Evolutionary conservation across 2,113 vertebrate species (phyloP).

Genomic region (Vidua chalybeata): DNA sequence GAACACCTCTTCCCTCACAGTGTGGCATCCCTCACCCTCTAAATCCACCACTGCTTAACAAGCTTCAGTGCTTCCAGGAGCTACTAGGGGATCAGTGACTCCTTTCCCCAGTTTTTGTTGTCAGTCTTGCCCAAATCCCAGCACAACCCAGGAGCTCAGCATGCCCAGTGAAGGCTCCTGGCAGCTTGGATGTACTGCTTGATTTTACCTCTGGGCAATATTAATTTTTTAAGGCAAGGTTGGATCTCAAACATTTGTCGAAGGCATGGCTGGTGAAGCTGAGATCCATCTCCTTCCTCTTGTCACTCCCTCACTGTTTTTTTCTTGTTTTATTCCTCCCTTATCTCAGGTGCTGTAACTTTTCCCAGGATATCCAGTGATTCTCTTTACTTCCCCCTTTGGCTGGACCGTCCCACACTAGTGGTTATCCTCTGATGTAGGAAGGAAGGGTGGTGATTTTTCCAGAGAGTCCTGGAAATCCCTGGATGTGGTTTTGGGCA

Average conservation of each 20-base stretch:
- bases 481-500: not conserved
- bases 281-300: not conserved
- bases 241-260: not conserved
- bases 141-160: not conserved
- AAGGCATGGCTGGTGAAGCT: not conserved
- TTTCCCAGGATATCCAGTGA: not conserved
- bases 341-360: not conserved
- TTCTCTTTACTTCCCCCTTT: not conserved
- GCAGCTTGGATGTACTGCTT: not conserved
- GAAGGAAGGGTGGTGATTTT: not conserved
- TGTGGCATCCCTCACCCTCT: not conserved
- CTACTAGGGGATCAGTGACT: not conserved
- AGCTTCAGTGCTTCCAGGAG: not conserved
- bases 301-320: not conserved
- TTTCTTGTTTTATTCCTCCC: not conserved
- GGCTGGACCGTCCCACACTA: not conserved
- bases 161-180: not conserved
- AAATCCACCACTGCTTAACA: not conserved
- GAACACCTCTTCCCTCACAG: not conserved
- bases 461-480: not conserved
- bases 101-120: not conserved
- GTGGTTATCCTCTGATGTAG: not conserved
- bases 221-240: slow-evolving; percentile 30
- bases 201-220: slow-evolving; percentile 1
- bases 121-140: not conserved